Conservation (phyloP, 2,888 invertebrate species). For the Drosophila mettleri region DNA sequence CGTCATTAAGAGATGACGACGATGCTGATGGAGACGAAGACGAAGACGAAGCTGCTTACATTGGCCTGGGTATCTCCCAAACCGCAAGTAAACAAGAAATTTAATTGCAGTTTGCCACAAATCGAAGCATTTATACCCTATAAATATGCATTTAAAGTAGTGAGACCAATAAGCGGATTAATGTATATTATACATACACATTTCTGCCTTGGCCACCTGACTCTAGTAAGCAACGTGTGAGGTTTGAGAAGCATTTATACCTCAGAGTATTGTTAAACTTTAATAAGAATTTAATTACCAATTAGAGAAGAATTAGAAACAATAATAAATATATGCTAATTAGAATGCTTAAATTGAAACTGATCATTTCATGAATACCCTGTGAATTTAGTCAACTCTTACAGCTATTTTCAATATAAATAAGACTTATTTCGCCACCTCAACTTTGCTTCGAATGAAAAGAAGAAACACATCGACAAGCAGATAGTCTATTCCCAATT, state of each 20-base stretch:
- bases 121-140: constrained; percentile 30
- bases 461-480: background rate
- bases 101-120: background rate
- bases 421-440: background rate
- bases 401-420: background rate
- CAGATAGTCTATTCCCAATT: background rate
- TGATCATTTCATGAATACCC: background rate
- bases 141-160: background rate
- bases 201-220: background rate
- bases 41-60: constrained; percentile 22
- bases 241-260: constrained; percentile 3
- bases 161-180: no score
- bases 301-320: background rate
- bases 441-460: background rate
- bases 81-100: constrained; percentile 58
- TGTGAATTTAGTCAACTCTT: no score
- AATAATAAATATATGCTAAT: background rate
- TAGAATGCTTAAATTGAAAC: background rate
- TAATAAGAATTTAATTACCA: background rate
- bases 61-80: constrained; percentile 57
- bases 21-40: constrained; percentile 31
- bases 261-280: background rate
- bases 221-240: background rate
- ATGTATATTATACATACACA: background rate
- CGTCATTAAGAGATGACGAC: constrained; percentile 46